phyloP scores from a whole-genome alignment of 2,888 invertebrate species.

The Iphiclides podalirius region DNA sequence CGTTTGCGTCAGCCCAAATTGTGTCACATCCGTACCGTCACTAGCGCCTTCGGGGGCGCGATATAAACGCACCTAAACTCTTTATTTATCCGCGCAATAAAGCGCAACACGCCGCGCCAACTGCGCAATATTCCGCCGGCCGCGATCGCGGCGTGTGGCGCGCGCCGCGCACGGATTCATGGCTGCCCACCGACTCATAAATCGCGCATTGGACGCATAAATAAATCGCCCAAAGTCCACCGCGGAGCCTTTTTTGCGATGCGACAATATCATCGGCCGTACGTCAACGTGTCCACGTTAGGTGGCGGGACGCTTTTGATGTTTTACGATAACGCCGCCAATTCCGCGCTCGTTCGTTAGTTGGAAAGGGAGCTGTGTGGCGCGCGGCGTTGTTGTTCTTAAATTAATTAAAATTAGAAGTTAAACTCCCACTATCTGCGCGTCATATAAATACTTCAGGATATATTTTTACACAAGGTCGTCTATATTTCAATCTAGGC shows the following conservation, averaged over 20 bases:
- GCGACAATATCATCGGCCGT: constrained; percentile 23
- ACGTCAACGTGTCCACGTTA: constrained; percentile 13
- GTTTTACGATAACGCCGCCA: constrained; percentile 4
- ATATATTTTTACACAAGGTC: no score
- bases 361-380: no score
- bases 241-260: constrained; percentile 14
- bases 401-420: neutral
- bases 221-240: constrained; percentile 37
- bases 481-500: no score
- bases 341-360: neutral
- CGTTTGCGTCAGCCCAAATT: no score
- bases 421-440: no score
- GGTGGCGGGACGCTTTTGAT: constrained; percentile 13
- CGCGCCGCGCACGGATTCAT: constrained; percentile 38
- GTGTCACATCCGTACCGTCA: no score
- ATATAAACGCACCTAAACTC: constrained; percentile 4
- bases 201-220: constrained; percentile 41
- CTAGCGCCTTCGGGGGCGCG: neutral
- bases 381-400: neutral
- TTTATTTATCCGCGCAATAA: constrained; percentile 25
- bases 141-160: constrained; percentile 35
- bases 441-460: no score
- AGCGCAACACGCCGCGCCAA: constrained; percentile 12
- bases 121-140: constrained; percentile 36
- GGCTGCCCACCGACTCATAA: constrained; percentile 43